Evolutionary conservation across 2,797 vertebrate genomes (phyloP), one percentile per base, ranked within the genome.

Genomic region (Malacoctenus gilli): DNA sequence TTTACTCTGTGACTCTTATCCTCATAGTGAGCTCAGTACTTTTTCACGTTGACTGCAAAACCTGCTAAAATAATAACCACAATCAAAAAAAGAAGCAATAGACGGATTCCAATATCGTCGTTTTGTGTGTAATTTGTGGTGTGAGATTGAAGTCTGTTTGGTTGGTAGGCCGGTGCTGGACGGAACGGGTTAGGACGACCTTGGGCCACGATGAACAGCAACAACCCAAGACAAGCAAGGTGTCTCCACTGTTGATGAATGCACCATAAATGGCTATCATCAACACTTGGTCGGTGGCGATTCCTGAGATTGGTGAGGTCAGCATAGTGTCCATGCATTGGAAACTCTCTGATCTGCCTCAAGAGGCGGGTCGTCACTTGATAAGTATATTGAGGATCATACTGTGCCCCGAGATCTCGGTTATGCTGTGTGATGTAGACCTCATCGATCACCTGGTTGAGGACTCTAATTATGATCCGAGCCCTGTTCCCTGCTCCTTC

Each of bases 341-440:
- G 51, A 69, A 89, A 90, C 49, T 51, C 2, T 53, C 66, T 67
- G 31, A 89, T 73, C 43, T 82, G 37, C 32, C 42, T 72, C n/a
- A 88, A 15, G 11, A 88, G 83, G 51, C 58, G 54, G 3, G 1
- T 28, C 1, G 73, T 75, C 57, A 89, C 59, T 23, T 16, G 43
- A 59, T 86, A 87, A 5, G 87, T 90, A 1, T 79, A n/a, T 1
- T 3, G 37, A 41, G 65, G 85, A 52, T 89, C 68, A 36, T 89
- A 90, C 2, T 2, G 12, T 7, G 64, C 73, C 1, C 75, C 71
- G 30, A 48, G 62, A 9, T 64, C 0, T 23, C 50, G 36, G 14
- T 68, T 77, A 60, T 89, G 85, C 41, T 87, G 88, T 8, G 86
- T 89, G 23, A 89, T 69, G 20, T 80, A 87, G 8, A 89, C 77